These are phyloP conservation scores for Eciton burchellii DNA, from an alignment of 1,140 invertebrate species.

Conservation along the genomic window DNA sequence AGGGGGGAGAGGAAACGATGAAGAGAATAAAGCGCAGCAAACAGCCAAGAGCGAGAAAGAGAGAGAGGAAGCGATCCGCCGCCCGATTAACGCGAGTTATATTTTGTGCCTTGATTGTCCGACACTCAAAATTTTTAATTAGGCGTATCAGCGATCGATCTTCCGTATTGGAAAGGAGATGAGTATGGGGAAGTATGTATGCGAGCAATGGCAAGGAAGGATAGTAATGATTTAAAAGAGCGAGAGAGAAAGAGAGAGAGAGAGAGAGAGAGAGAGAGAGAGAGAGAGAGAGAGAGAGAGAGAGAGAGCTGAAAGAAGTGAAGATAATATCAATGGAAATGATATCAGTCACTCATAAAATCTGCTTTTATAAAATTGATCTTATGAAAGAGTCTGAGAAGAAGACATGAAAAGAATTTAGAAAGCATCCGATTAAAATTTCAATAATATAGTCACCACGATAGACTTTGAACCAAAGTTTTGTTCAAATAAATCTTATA, in stretches of 20 bases:
- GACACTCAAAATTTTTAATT: conserved; percentile 78
- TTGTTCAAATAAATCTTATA: too few species aligned
- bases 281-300: not conserved
- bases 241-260: not conserved
- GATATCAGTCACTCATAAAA: too few species aligned
- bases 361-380: too few species aligned
- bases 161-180: conserved; percentile 6
- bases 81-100: conserved; percentile 79
- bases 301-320: too few species aligned
- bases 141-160: conserved; percentile 65
- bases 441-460: too few species aligned
- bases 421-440: too few species aligned
- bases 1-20: conserved; percentile 1
- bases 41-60: not conserved
- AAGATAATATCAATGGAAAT: too few species aligned
- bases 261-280: not conserved
- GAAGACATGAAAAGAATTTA: too few species aligned
- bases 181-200: not conserved
- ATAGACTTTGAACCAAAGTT: too few species aligned
- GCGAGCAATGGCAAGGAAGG: not conserved
- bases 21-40: not conserved
- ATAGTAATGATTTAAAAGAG: conserved; percentile 19
- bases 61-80: conserved; percentile 56
- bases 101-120: conserved; percentile 69
- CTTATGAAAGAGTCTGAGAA: too few species aligned